phyloP scores from a whole-genome alignment of 2,113 vertebrate species.

The Pterocles orientalis region DNA sequence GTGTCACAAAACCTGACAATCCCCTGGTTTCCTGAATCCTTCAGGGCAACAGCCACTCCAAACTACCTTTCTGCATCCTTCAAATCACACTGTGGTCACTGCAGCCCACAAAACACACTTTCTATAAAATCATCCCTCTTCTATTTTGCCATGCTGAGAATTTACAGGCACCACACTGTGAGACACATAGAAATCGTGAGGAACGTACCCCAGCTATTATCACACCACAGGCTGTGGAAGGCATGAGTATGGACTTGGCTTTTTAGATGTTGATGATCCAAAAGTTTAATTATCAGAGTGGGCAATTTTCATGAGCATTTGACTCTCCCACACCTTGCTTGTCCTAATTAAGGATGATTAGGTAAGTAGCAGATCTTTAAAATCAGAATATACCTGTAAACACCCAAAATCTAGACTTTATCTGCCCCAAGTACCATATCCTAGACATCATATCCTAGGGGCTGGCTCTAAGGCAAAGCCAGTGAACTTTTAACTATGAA shows the following conservation, averaged over 20 bases:
- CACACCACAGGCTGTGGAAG: background rate
- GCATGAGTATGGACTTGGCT: background rate
- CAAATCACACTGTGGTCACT: background rate
- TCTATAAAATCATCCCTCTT: background rate
- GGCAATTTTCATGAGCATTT: background rate
- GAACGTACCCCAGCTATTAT: background rate
- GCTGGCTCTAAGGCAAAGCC: background rate
- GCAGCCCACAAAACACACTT: background rate
- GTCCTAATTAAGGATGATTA: background rate
- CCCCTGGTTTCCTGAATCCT: background rate
- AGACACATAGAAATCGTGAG: background rate
- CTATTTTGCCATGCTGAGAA: background rate
- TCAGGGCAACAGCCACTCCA: background rate
- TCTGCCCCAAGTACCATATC: background rate
- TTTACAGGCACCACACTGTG: background rate
- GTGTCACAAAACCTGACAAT: background rate
- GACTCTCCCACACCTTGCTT: background rate
- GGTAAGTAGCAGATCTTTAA: background rate
- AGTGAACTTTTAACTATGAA: background rate
- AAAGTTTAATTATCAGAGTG: background rate
- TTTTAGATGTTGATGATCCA: background rate
- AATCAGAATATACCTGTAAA: background rate
- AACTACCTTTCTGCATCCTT: background rate
- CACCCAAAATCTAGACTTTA: background rate
- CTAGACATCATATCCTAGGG: background rate